These are phyloP conservation scores for Chaetodon trifasciatus DNA, from an alignment of 2,797 vertebrate genomes.

Conservation along the genomic window DNA sequence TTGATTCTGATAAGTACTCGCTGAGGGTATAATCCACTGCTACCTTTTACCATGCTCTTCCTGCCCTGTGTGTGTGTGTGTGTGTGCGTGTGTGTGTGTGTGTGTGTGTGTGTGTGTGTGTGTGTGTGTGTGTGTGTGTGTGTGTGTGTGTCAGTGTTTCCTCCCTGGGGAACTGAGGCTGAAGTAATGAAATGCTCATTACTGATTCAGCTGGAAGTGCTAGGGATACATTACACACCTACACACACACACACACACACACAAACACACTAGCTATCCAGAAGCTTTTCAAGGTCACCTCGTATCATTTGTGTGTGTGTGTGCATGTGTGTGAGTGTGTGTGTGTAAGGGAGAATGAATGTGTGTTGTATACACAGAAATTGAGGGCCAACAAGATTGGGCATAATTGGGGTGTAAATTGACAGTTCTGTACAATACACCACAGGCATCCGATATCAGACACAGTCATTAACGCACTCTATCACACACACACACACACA, in stretches of 20 bases:
- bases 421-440: conserved; percentile 56
- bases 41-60: conserved; percentile 49
- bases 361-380: conserved; percentile 37
- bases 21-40: conserved; percentile 64
- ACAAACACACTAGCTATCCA: conserved; percentile 62
- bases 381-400: conserved; percentile 45
- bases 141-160: conserved; percentile 49
- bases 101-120: conserved; percentile 38
- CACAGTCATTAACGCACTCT: conserved; percentile 38
- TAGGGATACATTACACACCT: conserved; percentile 75
- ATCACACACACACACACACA: conserved; percentile 1
- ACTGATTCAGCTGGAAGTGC: conserved; percentile 86
- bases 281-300: conserved; percentile 82
- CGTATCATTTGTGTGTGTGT: conserved; percentile 47
- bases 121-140: conserved; percentile 36
- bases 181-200: conserved; percentile 88
- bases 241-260: conserved; percentile 41
- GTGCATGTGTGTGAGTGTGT: conserved; percentile 34
- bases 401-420: conserved; percentile 57
- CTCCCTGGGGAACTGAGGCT: conserved; percentile 79
- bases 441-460: conserved; percentile 50
- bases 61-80: conserved; percentile 19
- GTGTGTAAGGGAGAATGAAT: not conserved
- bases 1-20: conserved; percentile 67
- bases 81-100: conserved; percentile 40